Conservation (phyloP, 2,797 vertebrate species). For the Notoglanidium macrostoma region DNA sequence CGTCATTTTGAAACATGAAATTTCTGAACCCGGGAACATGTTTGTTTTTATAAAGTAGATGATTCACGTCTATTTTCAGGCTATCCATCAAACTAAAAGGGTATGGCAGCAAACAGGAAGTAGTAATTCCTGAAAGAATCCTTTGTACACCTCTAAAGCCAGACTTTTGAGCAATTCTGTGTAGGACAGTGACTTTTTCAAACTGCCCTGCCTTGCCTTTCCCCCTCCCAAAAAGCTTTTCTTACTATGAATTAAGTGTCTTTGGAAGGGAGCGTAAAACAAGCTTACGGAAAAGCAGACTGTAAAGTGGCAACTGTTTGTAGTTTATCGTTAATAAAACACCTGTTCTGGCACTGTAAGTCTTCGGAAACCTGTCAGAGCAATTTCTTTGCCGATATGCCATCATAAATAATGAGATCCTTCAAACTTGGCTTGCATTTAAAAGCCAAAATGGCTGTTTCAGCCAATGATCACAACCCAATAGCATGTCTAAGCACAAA, state of each 20-base stretch:
- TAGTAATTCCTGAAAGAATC: neutral
- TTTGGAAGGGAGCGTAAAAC: neutral
- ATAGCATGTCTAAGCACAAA: neutral
- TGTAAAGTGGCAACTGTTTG: no score
- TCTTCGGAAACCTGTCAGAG: neutral
- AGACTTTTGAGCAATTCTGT: neutral
- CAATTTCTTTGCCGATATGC: neutral
- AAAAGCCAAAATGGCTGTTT: neutral
- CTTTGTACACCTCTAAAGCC: neutral
- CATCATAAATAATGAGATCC: neutral
- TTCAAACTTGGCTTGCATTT: neutral
- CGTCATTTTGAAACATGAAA: neutral
- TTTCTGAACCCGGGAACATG: neutral
- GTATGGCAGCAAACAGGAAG: neutral
- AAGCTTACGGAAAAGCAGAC: neutral
- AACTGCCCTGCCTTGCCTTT: neutral
- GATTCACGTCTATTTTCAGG: neutral
- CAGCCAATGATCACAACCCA: neutral
- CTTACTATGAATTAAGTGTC: neutral
- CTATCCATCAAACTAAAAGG: neutral
- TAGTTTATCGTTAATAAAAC: constrained; percentile 12
- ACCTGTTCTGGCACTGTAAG: constrained; percentile 10
- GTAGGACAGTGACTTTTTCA: neutral
- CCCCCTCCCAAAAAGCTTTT: no score
- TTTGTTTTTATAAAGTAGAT: neutral